Percentiles rank a stretch among this genome's conserved stretches.
Conservation (phyloP, 2,888 invertebrate species). For the Abscondita cerata region DNA sequence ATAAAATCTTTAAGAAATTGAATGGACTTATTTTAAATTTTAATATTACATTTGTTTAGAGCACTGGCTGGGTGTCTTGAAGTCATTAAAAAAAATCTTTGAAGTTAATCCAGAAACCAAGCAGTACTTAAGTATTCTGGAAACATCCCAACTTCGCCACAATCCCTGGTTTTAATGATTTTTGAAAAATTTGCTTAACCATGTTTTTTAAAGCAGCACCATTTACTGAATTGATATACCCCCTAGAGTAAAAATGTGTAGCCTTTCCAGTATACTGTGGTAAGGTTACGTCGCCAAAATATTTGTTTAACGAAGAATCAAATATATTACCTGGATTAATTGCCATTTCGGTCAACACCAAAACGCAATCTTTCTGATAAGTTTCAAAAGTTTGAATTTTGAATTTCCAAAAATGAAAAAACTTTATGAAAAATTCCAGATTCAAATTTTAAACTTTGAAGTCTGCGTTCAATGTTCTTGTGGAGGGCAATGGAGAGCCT, state of each 20-base stretch:
- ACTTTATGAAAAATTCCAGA: neutral
- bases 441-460: neutral
- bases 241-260: constrained; percentile 39
- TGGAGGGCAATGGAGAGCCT: neutral
- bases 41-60: neutral
- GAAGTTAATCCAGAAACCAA: neutral
- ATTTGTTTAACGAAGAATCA: neutral
- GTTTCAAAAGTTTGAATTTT: neutral
- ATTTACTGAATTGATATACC: constrained; percentile 30
- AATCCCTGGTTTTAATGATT: neutral
- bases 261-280: neutral
- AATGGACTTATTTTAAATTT: neutral
- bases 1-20: constrained; percentile 1
- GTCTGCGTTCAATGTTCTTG: neutral
- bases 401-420: neutral
- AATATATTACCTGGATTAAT: neutral
- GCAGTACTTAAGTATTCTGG: neutral
- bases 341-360: neutral
- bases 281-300: neutral
- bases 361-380: neutral
- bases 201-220: too few species aligned
- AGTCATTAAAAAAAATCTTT: neutral
- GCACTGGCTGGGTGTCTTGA: neutral
- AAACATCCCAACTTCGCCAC: neutral
- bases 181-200: too few species aligned